Base-by-base conservation (phyloP, 2,797 vertebrate genomes). In the Hirundo rustica region DNA sequence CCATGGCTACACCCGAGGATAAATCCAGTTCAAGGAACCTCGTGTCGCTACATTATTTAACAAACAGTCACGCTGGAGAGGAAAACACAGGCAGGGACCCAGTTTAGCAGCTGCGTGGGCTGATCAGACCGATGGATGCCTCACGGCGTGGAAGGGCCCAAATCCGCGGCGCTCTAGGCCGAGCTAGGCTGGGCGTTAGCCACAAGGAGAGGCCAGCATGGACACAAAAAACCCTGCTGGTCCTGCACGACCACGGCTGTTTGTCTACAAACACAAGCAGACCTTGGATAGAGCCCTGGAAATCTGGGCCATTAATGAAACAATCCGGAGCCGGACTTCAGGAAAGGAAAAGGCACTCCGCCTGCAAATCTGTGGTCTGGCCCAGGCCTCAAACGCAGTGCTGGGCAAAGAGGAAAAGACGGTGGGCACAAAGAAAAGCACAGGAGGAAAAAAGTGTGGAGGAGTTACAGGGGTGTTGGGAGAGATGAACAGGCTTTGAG, bases 1-100 rank as follows among this genome's bases (percentile, higher is more conserved):
- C 94, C 94, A 91, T 79, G 79, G 92, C 92, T 95, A 91, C 94
- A 9, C 3, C 0, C 44, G 38, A 76, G 81, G 86, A 92, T 44
- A 92, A 94, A 95, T 87, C 34, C 79, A 86, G 83, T 76, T 84
- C 90, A 66, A 86, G 53, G 67, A 92, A 94, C 74, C 66, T 95
- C 50, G 40, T 70, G 66, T 90, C 29, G 71, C 80, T 92, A 30
- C 83, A 86, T 90, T 94, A 96, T 96, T 96, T 93, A 96, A 90
- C 83, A 95, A 92, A 92, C 68, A 67, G 92, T 77, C 6, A 7
- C n/a, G 23, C 64, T 81, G 62, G 3, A 29, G 79, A 91, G 62
- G 73, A 91, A 93, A 90, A 68, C 34, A 42, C 70, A 86, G 62
- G 70, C 83, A 67, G 60, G 58, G 66, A 84, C 89, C 58, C 66